Percentiles rank a stretch among this genome's conserved stretches.
Evolutionary conservation across 1,140 invertebrate species (phyloP).

Genomic region (Uloborus diversus): DNA sequence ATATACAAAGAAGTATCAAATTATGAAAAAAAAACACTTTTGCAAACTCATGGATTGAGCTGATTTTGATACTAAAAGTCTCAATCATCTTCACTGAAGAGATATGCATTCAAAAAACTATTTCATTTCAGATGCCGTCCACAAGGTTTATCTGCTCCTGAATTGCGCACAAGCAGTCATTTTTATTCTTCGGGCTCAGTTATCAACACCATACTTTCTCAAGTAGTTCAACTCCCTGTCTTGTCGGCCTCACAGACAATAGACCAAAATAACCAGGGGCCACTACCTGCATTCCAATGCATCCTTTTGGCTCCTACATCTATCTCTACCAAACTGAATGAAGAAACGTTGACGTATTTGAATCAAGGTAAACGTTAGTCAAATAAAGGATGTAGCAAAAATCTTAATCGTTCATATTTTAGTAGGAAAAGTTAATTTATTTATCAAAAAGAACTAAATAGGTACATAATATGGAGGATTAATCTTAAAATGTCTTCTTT

Average conservation of each 20-base stretch:
- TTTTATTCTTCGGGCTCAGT: constrained; percentile 44
- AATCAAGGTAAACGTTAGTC: constrained; percentile 84
- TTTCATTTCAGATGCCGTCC: constrained; percentile 39
- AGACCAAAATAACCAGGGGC: constrained; percentile 37
- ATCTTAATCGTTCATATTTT: too few relatives aligned
- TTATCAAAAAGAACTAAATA: too few relatives aligned
- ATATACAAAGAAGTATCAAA: too few relatives aligned
- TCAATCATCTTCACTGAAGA: too few relatives aligned
- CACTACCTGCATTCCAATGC: constrained; percentile 81
- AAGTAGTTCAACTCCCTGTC: constrained; percentile 42
- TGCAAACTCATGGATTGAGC: too few relatives aligned
- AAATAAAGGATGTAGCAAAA: too few relatives aligned
- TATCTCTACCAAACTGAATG: constrained; percentile 94
- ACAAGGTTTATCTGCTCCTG: constrained; percentile 30
- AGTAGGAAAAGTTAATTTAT: too few relatives aligned
- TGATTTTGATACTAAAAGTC: too few relatives aligned
- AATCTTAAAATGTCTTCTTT: too few relatives aligned
- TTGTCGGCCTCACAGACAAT: constrained; percentile 12
- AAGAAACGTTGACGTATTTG: constrained; percentile 96
- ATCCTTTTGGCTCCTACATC: constrained; percentile 93
- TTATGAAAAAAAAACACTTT: too few relatives aligned
- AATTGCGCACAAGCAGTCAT: constrained; percentile 42
- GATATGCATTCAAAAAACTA: too few relatives aligned
- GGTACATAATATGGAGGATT: too few relatives aligned
- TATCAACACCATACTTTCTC: constrained; percentile 43